Percentiles rank a stretch among this genome's conserved stretches.
Evolutionary conservation across 2,888 invertebrate genomes (phyloP).

Genomic region (Cataglyphis albicans): DNA sequence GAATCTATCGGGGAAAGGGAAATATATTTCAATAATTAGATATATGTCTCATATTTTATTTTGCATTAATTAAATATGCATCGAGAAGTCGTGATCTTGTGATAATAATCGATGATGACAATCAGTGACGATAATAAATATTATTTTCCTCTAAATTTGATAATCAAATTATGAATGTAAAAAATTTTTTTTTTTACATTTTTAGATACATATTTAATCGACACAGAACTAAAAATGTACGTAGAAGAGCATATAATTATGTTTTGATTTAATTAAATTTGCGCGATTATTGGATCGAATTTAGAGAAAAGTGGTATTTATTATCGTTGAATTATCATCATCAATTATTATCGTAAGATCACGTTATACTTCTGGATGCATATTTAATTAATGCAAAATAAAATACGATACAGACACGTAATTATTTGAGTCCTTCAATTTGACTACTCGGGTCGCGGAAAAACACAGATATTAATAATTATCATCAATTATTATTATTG

Average conservation of each 20-base stretch:
- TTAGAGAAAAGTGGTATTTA: neutral
- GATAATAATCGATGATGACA: too few relatives aligned
- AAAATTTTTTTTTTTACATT: neutral
- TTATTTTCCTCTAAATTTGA: too few relatives aligned
- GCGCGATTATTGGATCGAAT: neutral
- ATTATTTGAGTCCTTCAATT: slow-evolving; percentile 8
- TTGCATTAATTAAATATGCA: too few relatives aligned
- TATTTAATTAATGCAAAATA: slow-evolving; percentile 25
- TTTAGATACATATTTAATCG: neutral
- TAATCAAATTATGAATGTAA: too few relatives aligned
- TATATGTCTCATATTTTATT: too few relatives aligned
- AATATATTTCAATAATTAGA: too few relatives aligned
- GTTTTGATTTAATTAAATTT: slow-evolving; percentile 4
- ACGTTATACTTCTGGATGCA: neutral
- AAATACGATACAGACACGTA: neutral
- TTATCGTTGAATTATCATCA: neutral
- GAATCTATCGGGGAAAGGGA: neutral
- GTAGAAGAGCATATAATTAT: neutral
- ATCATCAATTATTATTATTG: neutral
- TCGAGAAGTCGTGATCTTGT: too few relatives aligned
- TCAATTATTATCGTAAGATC: neutral
- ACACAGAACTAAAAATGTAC: neutral
- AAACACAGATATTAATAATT: neutral
- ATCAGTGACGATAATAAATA: too few relatives aligned
- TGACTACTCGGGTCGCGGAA: neutral